Evolutionary conservation across 92 coral and sea anemone genomes (phyloP), one percentile per base, ranked within the genome.

Genomic region (Zoanthus sociatus): DNA sequence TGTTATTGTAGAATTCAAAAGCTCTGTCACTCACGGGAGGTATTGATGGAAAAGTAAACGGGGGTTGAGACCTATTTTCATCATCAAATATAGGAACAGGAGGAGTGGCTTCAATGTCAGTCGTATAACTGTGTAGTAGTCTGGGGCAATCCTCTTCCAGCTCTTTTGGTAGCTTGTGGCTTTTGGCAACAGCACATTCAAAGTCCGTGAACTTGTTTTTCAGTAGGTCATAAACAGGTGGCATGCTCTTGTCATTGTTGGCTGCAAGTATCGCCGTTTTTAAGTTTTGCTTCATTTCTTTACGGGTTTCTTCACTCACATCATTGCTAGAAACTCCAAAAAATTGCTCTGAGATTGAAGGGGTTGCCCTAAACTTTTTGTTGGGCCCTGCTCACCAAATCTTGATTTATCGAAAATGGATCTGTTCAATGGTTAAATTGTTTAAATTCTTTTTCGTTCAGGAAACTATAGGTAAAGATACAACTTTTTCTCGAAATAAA

Each of bases 251-350:
- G 71, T 82, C 90, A 37, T 68, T 4, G 81, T 88, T 88, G 64
- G 88, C 91, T 42, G 53, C 83, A 74, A 88, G 84, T 81, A 88
- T 82, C 44, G 61, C 79, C 75, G 50, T 79, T 71, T 87, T 87
- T 50, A 87, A 79, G 66, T 79, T 48, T 44, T 77, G 67, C 77
- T 87, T 87, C 71, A 45, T 77, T 50, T 68, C 78, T 42, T 79
- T 58, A 16, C 63, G 63, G 63, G 26, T 32, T 56, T 79, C 50
- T 79, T 77, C 78, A 48, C 70, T 79, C 45, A 42, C 1, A 58
- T 78, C 31, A 42, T 14, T 46, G 7, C 83, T 66, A 31, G 73
- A 7, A 64, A 70, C 75, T 71, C 64, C 90, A 81, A 78, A 88
- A 47, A 77, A 79, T 26, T 26, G 26, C 26, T 26, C 26, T 26